Percentiles rank a stretch among this genome's conserved stretches.
Evolutionary conservation across 2,797 vertebrate genomes (phyloP).

Genomic region (Enteromius fasciolatus): DNA sequence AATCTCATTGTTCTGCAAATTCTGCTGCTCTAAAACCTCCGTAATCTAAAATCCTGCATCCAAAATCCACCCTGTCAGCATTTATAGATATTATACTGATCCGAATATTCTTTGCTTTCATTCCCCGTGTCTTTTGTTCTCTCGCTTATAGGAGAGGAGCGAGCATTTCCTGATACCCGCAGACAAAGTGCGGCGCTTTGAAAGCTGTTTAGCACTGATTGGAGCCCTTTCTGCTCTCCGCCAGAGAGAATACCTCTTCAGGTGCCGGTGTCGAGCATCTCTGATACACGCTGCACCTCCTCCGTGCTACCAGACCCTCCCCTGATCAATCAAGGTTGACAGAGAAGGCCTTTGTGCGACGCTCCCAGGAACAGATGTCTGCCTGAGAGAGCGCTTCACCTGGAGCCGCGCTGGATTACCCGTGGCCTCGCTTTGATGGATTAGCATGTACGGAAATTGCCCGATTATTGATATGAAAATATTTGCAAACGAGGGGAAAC

Average conservation of each 20-base stretch:
- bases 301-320: constrained; percentile 82
- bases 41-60: constrained; percentile 71
- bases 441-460: constrained; percentile 98
- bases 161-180: constrained; percentile 78
- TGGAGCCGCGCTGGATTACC: constrained; percentile 93
- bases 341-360: constrained; percentile 89
- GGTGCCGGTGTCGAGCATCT: constrained; percentile 79
- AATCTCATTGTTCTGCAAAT: constrained; percentile 78
- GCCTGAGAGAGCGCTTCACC: constrained; percentile 89
- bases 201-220: constrained; percentile 76
- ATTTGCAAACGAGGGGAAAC: constrained; percentile 80
- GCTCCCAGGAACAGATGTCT: constrained; percentile 93
- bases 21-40: constrained; percentile 67
- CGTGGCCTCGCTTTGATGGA: constrained; percentile 95
- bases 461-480: constrained; percentile 99
- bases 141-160: constrained; percentile 68
- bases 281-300: constrained; percentile 84
- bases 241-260: constrained; percentile 77
- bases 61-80: constrained; percentile 81
- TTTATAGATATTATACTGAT: constrained; percentile 78
- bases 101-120: constrained; percentile 70
- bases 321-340: constrained; percentile 95
- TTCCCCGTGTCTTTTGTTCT: constrained; percentile 59
- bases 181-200: constrained; percentile 77
- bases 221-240: constrained; percentile 81